phyloP scores from a whole-genome alignment of 2,113 vertebrate genomes.

The Galemys pyrenaicus region DNA sequence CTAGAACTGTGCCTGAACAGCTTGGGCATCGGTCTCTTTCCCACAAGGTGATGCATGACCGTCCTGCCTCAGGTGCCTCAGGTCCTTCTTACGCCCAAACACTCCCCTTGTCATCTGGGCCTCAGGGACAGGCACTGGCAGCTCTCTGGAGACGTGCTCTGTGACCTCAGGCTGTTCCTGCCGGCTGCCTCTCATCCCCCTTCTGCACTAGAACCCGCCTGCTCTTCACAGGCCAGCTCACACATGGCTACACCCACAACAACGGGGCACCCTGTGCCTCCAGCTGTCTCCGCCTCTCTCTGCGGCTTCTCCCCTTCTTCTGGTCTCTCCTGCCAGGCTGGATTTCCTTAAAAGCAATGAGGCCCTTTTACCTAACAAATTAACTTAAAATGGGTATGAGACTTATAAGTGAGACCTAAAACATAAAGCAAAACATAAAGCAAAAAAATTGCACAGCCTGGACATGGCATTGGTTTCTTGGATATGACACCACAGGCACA shows the following conservation, averaged over 20 bases:
- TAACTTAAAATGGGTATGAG: background rate
- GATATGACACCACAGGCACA: background rate
- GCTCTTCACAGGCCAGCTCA: background rate
- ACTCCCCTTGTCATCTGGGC: background rate
- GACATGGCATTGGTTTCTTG: background rate
- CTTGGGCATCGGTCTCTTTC: accelerated
- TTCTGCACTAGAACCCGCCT: background rate
- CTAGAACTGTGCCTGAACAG: background rate
- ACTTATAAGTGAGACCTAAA: background rate
- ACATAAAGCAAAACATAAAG: no score
- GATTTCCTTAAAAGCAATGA: background rate
- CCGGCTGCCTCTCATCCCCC: background rate
- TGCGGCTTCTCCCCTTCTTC: background rate
- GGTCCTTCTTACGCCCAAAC: background rate
- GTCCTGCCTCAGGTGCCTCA: background rate
- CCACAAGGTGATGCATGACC: accelerated
- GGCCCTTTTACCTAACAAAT: background rate
- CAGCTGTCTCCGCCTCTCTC: background rate
- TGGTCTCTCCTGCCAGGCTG: background rate
- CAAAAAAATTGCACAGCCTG: background rate
- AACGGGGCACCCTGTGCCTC: background rate
- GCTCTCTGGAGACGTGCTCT: accelerated
- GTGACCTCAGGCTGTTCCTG: background rate
- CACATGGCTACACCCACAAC: accelerated
- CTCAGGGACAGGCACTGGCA: background rate